A percentile compares a stretch with the other conserved stretches of the same genome.
Conservation (phyloP, 2,113 vertebrate species). For the Ammodytes dubius region DNA sequence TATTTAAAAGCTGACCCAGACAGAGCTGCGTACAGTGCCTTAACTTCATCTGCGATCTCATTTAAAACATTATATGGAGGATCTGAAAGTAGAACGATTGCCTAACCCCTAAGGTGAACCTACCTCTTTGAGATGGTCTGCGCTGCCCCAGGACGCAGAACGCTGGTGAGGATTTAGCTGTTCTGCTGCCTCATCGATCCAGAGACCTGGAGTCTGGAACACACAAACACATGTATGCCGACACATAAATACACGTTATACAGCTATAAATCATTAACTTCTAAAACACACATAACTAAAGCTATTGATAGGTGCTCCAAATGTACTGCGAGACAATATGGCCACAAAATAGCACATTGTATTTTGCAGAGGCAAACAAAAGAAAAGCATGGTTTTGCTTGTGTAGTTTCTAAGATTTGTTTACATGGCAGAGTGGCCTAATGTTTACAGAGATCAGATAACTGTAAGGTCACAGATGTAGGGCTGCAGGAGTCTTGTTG, state of each 20-base stretch:
- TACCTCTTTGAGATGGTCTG: conserved; percentile 98
- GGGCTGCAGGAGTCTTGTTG: neutral
- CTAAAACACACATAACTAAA: neutral
- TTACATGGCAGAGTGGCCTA: neutral
- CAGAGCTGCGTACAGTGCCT: too few species aligned
- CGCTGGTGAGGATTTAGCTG: conserved; percentile 92
- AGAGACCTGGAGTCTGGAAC: conserved; percentile 91
- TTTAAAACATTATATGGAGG: too few species aligned
- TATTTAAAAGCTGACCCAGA: too few species aligned
- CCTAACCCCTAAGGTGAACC: conserved; percentile 21
- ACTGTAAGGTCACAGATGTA: neutral
- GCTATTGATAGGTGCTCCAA: neutral
- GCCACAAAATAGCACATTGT: neutral
- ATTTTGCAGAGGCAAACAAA: neutral
- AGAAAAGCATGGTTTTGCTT: neutral
- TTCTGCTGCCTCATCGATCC: conserved; percentile 91
- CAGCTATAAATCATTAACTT: neutral
- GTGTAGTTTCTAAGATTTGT: conserved; percentile 4
- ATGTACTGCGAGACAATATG: neutral
- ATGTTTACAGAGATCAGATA: conserved; percentile 20
- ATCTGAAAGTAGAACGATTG: too few species aligned
- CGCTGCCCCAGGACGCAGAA: conserved; percentile 95
- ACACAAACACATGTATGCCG: conserved; percentile 36
- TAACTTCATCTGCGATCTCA: too few species aligned
- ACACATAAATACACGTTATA: conserved; percentile 22